A percentile compares a stretch with the other conserved stretches of the same genome.
These are phyloP conservation scores for Manacus vitellinus DNA, from an alignment of 2,113 vertebrate genomes.

Conservation along the genomic window DNA sequence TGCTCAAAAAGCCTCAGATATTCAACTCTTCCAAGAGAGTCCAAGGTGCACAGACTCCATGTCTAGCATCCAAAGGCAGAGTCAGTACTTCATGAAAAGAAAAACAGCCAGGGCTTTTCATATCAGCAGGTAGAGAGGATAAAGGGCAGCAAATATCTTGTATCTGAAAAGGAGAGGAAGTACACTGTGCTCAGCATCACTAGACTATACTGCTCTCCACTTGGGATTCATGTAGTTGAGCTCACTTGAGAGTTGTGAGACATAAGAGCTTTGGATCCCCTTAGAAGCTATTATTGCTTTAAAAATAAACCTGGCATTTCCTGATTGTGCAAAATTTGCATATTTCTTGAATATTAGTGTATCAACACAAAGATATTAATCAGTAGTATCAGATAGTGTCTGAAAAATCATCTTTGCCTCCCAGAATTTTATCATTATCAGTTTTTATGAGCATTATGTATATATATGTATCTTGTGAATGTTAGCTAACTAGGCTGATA, in stretches of 20 bases:
- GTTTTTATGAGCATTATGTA: background rate
- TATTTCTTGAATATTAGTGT: background rate
- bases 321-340: background rate
- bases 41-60: background rate
- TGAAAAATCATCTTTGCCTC: background rate
- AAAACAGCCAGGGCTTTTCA: background rate
- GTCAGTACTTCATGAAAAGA: too few species aligned
- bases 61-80: background rate
- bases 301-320: background rate
- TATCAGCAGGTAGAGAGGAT: background rate
- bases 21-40: background rate
- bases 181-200: background rate
- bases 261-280: background rate
- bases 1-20: background rate
- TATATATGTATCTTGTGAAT: background rate
- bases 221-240: background rate
- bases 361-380: background rate
- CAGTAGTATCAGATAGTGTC: background rate
- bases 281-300: background rate
- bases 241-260: background rate
- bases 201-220: background rate
- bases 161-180: background rate
- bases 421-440: background rate
- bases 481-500: background rate
- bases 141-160: background rate